phyloP scores from a whole-genome alignment of 1,140 invertebrate genomes.

The Drosophila arawakana region DNA sequence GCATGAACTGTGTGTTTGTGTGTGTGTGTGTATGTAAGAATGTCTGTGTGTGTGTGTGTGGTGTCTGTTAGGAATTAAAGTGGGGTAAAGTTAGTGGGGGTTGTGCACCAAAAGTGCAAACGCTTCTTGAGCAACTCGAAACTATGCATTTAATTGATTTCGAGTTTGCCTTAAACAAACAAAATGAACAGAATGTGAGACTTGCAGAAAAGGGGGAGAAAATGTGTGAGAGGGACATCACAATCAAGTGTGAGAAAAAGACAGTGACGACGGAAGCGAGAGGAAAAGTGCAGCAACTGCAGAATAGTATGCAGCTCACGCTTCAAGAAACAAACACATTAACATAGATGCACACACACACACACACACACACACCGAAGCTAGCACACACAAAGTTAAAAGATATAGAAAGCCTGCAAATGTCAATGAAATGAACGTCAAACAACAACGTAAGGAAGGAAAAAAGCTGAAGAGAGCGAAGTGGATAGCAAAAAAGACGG shows the following conservation, averaged over 20 bases:
- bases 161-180: conserved; percentile 66
- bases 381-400: conserved; percentile 11
- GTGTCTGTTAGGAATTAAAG: too few species aligned
- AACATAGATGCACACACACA: conserved; percentile 42
- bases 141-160: conserved; percentile 83
- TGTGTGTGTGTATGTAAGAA: background rate
- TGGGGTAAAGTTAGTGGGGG: background rate
- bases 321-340: conserved; percentile 59
- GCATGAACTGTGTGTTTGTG: background rate
- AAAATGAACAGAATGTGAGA: conserved; percentile 6
- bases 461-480: background rate
- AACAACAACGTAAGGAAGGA: conserved; percentile 15
- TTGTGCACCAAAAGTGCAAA: conserved; percentile 38
- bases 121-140: conserved; percentile 61
- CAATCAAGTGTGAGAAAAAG: background rate
- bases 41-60: background rate
- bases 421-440: conserved; percentile 20
- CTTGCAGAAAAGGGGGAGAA: background rate
- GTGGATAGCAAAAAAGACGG: background rate
- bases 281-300: conserved; percentile 3
- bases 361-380: conserved; percentile 40
- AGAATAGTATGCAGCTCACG: conserved; percentile 33
- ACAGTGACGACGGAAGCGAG: background rate
- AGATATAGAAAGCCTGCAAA: conserved; percentile 10
- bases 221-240: background rate